Evolutionary conservation across 2,113 vertebrate genomes (phyloP).

Genomic region (Prochilodus magdalenae): DNA sequence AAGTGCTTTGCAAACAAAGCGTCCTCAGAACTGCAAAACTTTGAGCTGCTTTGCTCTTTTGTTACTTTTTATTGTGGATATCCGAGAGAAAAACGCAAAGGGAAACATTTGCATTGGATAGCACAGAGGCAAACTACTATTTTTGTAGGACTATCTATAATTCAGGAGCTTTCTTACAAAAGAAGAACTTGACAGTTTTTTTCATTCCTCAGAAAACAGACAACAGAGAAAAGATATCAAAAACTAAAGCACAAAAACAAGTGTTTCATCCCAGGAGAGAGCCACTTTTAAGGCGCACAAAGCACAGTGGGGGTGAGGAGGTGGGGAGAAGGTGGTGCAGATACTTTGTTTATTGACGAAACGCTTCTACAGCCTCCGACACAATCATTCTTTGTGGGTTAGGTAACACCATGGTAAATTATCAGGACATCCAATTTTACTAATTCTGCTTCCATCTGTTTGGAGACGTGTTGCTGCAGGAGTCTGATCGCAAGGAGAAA

Average conservation of each 20-base stretch:
- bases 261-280: conserved; percentile 1
- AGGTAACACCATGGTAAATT: conserved; percentile 1
- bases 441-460: conserved; percentile 18
- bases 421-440: not conserved
- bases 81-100: not conserved
- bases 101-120: not conserved
- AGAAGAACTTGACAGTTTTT: not conserved
- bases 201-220: conserved; percentile 3
- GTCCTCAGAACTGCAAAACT: not conserved
- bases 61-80: not conserved
- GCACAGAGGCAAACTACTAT: not conserved
- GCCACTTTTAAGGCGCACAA: not conserved
- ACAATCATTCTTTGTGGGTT: not conserved
- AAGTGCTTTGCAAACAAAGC: not conserved
- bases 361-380: not conserved
- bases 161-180: not conserved
- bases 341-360: not conserved
- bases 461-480: conserved; percentile 54
- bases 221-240: not conserved
- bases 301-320: not conserved
- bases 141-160: not conserved
- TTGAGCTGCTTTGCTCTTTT: not conserved
- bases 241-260: conserved; percentile 7
- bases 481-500: conserved; percentile 40
- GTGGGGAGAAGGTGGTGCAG: not conserved